These are phyloP conservation scores for Jordanella pulchra DNA, from an alignment of 2,797 vertebrate species.

Conservation along the genomic window DNA sequence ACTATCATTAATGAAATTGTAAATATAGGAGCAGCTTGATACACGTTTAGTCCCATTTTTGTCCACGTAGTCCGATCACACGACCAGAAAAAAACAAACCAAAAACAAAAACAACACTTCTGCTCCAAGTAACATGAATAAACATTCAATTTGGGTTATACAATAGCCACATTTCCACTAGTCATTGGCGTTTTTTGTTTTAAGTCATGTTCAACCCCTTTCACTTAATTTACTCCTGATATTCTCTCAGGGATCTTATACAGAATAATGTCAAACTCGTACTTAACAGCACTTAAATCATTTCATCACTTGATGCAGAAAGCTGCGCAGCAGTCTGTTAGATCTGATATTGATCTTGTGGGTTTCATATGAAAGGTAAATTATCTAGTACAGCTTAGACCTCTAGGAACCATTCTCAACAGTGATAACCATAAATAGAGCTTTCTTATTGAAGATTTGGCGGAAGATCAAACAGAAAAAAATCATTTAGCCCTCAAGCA, in stretches of 20 bases:
- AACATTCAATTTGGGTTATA: too few relatives aligned
- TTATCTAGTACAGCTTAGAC: background rate
- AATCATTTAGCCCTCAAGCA: background rate
- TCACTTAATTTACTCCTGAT: too few relatives aligned
- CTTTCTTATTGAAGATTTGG: background rate
- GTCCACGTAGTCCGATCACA: constrained; percentile 8
- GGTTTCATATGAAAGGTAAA: too few relatives aligned
- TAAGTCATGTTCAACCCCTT: too few relatives aligned
- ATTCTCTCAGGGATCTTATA: too few relatives aligned
- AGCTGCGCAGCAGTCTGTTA: background rate
- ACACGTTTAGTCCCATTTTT: constrained; percentile 11
- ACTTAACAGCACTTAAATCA: too few relatives aligned
- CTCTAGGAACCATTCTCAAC: background rate
- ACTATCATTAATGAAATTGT: background rate
- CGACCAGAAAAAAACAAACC: too few relatives aligned
- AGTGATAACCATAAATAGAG: background rate
- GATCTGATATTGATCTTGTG: background rate
- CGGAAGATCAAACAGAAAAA: background rate
- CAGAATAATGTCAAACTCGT: too few relatives aligned
- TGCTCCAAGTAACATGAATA: too few relatives aligned
- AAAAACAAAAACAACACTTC: too few relatives aligned
- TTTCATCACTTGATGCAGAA: background rate
- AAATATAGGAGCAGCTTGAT: constrained; percentile 7
- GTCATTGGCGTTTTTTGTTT: too few relatives aligned
- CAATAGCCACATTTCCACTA: too few relatives aligned